Evolutionary conservation across 2,888 invertebrate species (phyloP).

Genomic region (Epirrita christyi): DNA sequence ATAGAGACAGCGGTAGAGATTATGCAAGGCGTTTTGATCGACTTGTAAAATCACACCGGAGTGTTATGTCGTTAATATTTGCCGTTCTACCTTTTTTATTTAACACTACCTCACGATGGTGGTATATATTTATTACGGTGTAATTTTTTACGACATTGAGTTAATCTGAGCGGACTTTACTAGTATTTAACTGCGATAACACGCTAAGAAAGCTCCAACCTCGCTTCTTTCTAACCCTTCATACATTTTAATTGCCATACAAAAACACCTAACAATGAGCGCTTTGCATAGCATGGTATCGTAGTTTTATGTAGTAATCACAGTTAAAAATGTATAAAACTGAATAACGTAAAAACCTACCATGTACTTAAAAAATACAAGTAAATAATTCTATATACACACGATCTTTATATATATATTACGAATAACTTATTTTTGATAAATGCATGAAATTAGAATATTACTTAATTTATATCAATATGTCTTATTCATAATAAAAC

Average conservation of each 20-base stretch:
- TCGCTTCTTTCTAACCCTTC: conserved; percentile 3
- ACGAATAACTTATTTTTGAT: conserved; percentile 13
- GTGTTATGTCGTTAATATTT: conserved; percentile 6
- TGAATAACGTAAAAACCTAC: not conserved
- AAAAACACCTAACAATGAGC: conserved; percentile 19
- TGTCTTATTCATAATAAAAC: conserved; percentile 45
- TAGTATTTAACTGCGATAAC: conserved; percentile 43
- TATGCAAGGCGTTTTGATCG: not conserved
- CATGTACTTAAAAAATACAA: conserved; percentile 36
- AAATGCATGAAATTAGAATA: conserved; percentile 49
- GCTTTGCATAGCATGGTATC: conserved; percentile 36
- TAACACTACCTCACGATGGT: not conserved
- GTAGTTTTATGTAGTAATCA: conserved; percentile 20
- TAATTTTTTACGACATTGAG: conserved; percentile 7
- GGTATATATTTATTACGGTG: not conserved
- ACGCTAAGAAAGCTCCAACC: conserved; percentile 39
- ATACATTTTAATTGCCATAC: conserved; percentile 16
- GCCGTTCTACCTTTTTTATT: not conserved
- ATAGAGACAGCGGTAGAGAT: not conserved
- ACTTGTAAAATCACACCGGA: not conserved
- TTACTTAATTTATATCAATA: conserved; percentile 35
- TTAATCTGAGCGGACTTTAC: not conserved
- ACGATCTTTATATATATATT: conserved; percentile 7
- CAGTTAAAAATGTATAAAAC: conserved; percentile 14
- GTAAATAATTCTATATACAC: conserved; percentile 49